Evolutionary conservation across 2,797 vertebrate genomes (phyloP).

Genomic region (Hydrocynus forskahlii): DNA sequence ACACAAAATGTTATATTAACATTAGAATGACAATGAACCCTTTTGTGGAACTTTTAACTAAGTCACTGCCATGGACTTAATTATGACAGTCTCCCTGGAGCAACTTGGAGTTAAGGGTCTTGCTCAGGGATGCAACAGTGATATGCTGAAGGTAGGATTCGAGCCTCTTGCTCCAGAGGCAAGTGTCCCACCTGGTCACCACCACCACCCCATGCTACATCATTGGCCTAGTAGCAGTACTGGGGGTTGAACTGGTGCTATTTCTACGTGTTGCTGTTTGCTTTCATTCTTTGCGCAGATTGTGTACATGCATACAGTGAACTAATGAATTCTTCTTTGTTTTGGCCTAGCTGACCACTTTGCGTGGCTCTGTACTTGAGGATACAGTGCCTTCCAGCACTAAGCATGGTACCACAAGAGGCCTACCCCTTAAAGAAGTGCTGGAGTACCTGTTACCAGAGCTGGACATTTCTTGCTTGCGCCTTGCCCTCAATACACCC

Average conservation of each 20-base stretch:
- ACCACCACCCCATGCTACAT: not conserved
- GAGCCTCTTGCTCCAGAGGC: too few species aligned
- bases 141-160: too few species aligned
- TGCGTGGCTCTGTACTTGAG: slow-evolving; percentile 91
- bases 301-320: not conserved
- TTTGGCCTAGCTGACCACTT: slow-evolving; percentile 84
- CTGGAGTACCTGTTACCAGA: slow-evolving; percentile 92
- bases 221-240: not conserved
- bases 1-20: not conserved
- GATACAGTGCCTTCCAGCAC: slow-evolving; percentile 93
- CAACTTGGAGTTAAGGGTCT: too few species aligned
- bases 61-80: too few species aligned
- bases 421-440: slow-evolving; percentile 93
- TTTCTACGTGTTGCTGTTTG: not conserved
- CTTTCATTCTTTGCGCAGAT: too few species aligned
- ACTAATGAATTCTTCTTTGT: not conserved
- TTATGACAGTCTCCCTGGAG: too few species aligned
- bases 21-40: too few species aligned
- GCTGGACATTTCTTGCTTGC: slow-evolving; percentile 90
- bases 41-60: too few species aligned
- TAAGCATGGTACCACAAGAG: slow-evolving; percentile 90
- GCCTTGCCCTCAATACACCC: slow-evolving; percentile 93
- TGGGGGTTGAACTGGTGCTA: not conserved
- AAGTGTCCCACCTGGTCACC: too few species aligned
- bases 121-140: too few species aligned